Evolutionary conservation across 2,113 vertebrate species (phyloP), one percentile per base, ranked within the genome.

Genomic region (Trinectes maculatus): DNA sequence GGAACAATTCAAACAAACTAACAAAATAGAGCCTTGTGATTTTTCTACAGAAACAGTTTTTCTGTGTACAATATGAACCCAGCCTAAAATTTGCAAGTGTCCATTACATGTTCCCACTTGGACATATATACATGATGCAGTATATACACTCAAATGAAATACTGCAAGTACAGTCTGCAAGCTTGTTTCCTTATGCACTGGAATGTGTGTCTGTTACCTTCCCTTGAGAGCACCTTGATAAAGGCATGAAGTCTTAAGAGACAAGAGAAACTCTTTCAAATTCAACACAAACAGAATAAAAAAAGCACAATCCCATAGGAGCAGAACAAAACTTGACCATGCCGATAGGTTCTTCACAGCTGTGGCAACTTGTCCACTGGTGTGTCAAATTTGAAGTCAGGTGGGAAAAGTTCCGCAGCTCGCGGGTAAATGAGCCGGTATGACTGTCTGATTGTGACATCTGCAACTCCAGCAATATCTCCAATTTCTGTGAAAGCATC

Each of bases 311-410:
- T 75, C 65, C 49, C 74, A 49, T 71, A 65, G 85, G 68, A 84
- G 80, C 72, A 73, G 74, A 74, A 67, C n/a, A 70, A 40, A 56
- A 52, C 11, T 52, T 57, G 54, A 33, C 36, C 55, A 25, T 37
- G 0, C 8, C 24, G 31, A 33, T n/a, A 3, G 40, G 12, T 78
- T 74, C 48, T 83, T 96, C 92, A 99, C 91, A 99, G 93, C 83
- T 96, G 96, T 19, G 98, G 98, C 43, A 99, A 90, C 85, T 98
- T 99, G 88, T 99, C 97, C 44, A 99, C 97, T 0, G 98, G 98
- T 1, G 97, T 99, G 88, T 99, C 97, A 44, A 99, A 99, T 85
- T 98, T 99, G 94, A 99, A 99, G 89, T 99, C 98, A 67, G 95
- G 85, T 58, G 98, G 98, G 84, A 99, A 99, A 71, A 99, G 95